Evolutionary conservation across 1,140 invertebrate species (phyloP), one percentile per base, ranked within the genome.

Genomic region (Polypedilum vanderplanki): DNA sequence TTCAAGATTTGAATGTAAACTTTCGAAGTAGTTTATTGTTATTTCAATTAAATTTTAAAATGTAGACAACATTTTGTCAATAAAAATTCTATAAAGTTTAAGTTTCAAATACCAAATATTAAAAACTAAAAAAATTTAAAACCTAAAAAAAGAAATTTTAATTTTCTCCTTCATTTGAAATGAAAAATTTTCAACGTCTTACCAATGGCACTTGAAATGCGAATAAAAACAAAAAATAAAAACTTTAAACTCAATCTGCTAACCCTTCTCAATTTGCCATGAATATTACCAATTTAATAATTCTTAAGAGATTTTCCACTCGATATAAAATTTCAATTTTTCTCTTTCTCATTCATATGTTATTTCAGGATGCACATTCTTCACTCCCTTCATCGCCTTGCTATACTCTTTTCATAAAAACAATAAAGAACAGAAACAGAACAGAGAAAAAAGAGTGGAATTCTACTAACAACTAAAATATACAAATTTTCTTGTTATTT

Each of bases 401-500:
- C 24, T 5, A 33, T 33, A 5, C 24, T 33, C 24, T 33, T n/a
- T 33, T 57, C 12, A 57, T 57, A 57, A 57, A 57, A 57, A 57
- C 46, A 57, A 57, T 57, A n/a, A n/a, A 57, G 46, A 57, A 15
- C 46, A 57, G 46, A 57, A 57, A 57, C 12, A 57, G 46, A n/a
- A n/a, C n/a, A n/a, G n/a, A n/a, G n/a, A n/a, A n/a, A 57, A 4
- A 12, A 12, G 12, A 12, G 4, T 15, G 46, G 46, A 57, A 15
- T 33, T 33, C 24, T 1, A 33, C 24, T 33, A 33, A 33, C 1
- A 33, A 33, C 24, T 3, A 33, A 33, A 57, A 12, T 57, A 12
- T 57, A 57, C 46, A 57, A 57, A 57, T 57, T 33, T 57, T 57
- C 46, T 57, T 57, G 46, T n/a, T n/a, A 57, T 57, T 57, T 57